These are phyloP conservation scores for Glomeris maerens DNA, from an alignment of 1,140 invertebrate genomes.

Conservation along the genomic window DNA sequence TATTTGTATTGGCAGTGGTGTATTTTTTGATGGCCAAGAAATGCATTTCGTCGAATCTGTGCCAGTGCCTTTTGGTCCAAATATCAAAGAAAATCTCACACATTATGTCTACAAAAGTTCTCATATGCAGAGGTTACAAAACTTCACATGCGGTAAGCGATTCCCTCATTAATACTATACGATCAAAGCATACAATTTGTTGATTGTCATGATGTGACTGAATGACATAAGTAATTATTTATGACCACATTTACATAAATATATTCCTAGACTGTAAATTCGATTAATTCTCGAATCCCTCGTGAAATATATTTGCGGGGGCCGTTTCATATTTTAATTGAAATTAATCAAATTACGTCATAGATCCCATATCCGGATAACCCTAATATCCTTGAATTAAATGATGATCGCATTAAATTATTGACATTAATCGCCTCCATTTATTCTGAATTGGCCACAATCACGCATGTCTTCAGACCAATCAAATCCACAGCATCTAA, in stretches of 20 bases:
- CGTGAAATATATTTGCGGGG: background rate
- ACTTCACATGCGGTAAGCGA: constrained; percentile 25
- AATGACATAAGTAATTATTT: constrained; percentile 38
- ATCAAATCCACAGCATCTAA: too few species aligned
- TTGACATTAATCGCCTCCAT: too few species aligned
- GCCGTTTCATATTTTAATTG: constrained; percentile 10
- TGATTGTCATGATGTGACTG: background rate
- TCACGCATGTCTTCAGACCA: too few species aligned
- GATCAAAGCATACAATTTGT: background rate
- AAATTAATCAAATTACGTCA: too few species aligned
- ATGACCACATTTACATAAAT: constrained; percentile 52
- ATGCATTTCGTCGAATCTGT: constrained; percentile 56
- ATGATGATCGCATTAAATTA: too few species aligned
- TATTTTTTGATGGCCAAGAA: constrained; percentile 60
- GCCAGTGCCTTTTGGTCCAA: background rate
- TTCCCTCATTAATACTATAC: background rate
- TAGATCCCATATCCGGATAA: too few species aligned
- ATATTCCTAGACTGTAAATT: constrained; percentile 15
- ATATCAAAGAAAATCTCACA: constrained; percentile 10
- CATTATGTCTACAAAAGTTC: constrained; percentile 55
- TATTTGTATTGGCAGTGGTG: constrained; percentile 41
- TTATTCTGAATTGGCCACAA: too few species aligned
- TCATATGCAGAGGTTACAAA: constrained; percentile 19
- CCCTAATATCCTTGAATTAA: too few species aligned
- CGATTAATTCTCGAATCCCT: constrained; percentile 7